A percentile compares a stretch with the other conserved stretches of the same genome.
phyloP scores from a whole-genome alignment of 2,113 vertebrate genomes.

The Grantiella picta region DNA sequence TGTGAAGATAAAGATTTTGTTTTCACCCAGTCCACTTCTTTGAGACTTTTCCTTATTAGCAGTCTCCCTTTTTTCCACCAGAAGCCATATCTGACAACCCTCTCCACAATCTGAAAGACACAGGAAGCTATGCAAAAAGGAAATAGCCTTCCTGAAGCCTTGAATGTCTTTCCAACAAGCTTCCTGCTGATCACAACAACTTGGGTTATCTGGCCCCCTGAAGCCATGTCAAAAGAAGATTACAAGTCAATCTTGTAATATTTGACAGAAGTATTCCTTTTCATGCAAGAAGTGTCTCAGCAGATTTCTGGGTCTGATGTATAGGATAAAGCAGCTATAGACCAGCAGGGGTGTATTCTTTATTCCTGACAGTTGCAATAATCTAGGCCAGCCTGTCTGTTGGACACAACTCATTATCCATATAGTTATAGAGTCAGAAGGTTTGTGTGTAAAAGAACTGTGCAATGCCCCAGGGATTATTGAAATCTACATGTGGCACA shows the following conservation, averaged over 20 bases:
- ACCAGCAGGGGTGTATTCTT: not conserved
- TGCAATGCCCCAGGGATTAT: not conserved
- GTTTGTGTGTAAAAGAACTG: not conserved
- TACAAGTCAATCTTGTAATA: not conserved
- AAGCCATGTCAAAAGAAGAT: not conserved
- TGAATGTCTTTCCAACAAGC: not conserved
- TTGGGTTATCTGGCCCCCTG: not conserved
- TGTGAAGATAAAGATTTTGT: not conserved
- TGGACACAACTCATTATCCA: not conserved
- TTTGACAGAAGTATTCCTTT: not conserved
- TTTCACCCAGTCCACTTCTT: not conserved
- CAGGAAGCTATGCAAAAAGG: not conserved
- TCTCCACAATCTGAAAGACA: not conserved
- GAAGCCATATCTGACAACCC: not conserved
- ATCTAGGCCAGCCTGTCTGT: not conserved
- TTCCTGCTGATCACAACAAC: not conserved
- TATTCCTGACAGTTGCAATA: not conserved
- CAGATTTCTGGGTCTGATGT: not conserved
- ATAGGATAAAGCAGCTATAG: not conserved
- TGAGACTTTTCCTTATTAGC: not conserved
- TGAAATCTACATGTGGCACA: not conserved
- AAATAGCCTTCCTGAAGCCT: not conserved
- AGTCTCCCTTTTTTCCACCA: not conserved
- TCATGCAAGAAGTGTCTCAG: not conserved
- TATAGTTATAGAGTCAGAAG: not conserved